Base-by-base conservation (phyloP, 2,113 vertebrate genomes). In the Cygnus buccinator region DNA sequence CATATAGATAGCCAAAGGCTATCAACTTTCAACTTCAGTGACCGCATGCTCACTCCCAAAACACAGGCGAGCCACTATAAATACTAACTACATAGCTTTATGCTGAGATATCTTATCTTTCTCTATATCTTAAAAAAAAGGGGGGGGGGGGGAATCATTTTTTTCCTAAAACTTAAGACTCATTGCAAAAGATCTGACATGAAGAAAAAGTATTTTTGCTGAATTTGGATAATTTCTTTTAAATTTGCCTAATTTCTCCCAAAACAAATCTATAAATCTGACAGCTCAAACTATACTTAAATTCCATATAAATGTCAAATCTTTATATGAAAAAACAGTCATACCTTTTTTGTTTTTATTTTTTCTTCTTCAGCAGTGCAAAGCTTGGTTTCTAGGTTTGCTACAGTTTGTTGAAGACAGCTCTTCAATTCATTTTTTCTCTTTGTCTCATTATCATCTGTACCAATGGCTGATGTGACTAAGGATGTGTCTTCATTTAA, bases 341-440 rank as follows among this genome's bases (percentile, higher is more conserved):
- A 37, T 93, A 98, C 98, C 98, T 98, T 97, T 97, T 98, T 97
- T 68, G 98, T 96, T 96, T 95, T 97, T 61, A 94, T 77, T 87
- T 98, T 98, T 95, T 98, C 98, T 93, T 98, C 98, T 82, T 98
- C 98, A 92, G 98, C 97, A 70, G 79, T 46, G 55, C 87, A 96
- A 55, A 98, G 97, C 73, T 98, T 98, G 54, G 86, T 78, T 94
- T 98, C 96, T 26, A 98, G 86, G 85, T 93, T 97, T 96, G 96
- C 84, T 93, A 97, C 66, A 89, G 97, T 95, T 90, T 98, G 88
- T 76, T 97, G 97, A 90, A 98, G 96, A 61, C 95, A 84, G 31
- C 77, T 87, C 87, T 96, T 97, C 2, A 74, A 75, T 46, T 96
- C 86, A n/a, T 77, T 87, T 77, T 31, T 39, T 63, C 73, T 91